Evolutionary conservation across 2,113 vertebrate genomes (phyloP).

Genomic region (Cromileptes altivelis): DNA sequence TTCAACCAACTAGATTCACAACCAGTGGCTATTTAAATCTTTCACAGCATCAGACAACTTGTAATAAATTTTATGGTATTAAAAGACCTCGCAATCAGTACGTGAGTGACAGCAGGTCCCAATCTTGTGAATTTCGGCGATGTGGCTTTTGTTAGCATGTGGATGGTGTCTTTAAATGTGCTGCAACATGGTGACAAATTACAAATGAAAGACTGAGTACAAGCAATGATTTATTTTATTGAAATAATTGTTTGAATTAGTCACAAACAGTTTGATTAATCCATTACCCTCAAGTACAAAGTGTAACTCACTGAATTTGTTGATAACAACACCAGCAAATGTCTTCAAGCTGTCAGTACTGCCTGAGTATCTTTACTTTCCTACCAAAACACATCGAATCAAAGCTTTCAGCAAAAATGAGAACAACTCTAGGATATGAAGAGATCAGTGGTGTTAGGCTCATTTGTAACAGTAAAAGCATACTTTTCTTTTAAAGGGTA

Average conservation of each 20-base stretch:
- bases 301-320: slow-evolving; percentile 14
- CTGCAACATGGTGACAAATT: not conserved
- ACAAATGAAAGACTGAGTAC: slow-evolving; percentile 1
- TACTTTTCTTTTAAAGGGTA: slow-evolving; percentile 23
- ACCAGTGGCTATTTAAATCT: not conserved
- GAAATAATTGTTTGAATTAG: slow-evolving; percentile 36
- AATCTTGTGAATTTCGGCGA: not conserved
- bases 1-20: not conserved
- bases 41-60: not conserved
- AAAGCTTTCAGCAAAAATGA: slow-evolving; percentile 20
- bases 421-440: not conserved
- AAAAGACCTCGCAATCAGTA: not conserved
- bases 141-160: not conserved
- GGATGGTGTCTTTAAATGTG: not conserved
- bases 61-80: too few relatives aligned
- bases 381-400: slow-evolving; percentile 18
- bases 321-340: slow-evolving; percentile 12
- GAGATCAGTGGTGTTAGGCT: slow-evolving; percentile 9
- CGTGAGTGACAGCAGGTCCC: not conserved
- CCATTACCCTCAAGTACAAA: slow-evolving; percentile 38
- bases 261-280: slow-evolving; percentile 42
- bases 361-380: slow-evolving; percentile 17
- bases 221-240: slow-evolving; percentile 8
- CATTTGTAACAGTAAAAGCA: slow-evolving; percentile 5
- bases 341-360: slow-evolving; percentile 11